Evolutionary conservation across 2,888 invertebrate species (phyloP).

Genomic region (Hirtodrosophila confusa): DNA sequence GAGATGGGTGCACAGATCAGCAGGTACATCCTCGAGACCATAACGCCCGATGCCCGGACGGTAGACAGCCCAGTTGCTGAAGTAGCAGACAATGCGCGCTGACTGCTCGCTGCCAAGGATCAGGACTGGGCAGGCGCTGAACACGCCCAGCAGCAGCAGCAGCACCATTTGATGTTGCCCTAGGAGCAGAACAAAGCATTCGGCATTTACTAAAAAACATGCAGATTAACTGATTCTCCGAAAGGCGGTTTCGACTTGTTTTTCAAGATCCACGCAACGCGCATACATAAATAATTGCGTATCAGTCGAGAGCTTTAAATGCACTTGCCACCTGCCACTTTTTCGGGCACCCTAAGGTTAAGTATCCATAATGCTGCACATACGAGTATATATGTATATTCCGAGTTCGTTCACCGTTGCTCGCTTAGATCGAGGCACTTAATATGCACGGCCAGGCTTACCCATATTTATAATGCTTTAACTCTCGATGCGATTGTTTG

Average conservation of each 20-base stretch:
- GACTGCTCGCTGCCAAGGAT: slow-evolving; percentile 70
- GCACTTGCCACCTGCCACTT: slow-evolving; percentile 24
- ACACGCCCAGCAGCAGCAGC: slow-evolving; percentile 35
- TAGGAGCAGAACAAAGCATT: slow-evolving; percentile 7
- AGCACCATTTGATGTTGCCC: slow-evolving; percentile 33
- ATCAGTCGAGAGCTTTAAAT: slow-evolving; percentile 16
- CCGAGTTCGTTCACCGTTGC: slow-evolving; percentile 69
- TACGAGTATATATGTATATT: neutral
- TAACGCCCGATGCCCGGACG: slow-evolving; percentile 92
- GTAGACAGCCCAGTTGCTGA: slow-evolving; percentile 89
- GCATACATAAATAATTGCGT: slow-evolving; percentile 43
- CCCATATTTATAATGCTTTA: slow-evolving; percentile 61
- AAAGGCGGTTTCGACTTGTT: slow-evolving; percentile 40
- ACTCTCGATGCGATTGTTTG: slow-evolving; percentile 20
- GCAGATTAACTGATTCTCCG: no score
- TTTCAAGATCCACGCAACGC: slow-evolving; percentile 43
- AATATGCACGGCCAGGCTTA: slow-evolving; percentile 70
- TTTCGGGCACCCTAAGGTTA: slow-evolving; percentile 67
- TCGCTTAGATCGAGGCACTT: slow-evolving; percentile 40
- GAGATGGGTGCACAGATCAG: slow-evolving; percentile 92
- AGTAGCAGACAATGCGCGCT: slow-evolving; percentile 86
- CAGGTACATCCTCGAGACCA: slow-evolving; percentile 93
- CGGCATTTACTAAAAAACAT: no score
- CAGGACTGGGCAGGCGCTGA: slow-evolving; percentile 8
- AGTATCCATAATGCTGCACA: slow-evolving; percentile 63